Evolutionary conservation across 2,888 invertebrate genomes (phyloP).

Genomic region (Chaetogeoica ovagalla): DNA sequence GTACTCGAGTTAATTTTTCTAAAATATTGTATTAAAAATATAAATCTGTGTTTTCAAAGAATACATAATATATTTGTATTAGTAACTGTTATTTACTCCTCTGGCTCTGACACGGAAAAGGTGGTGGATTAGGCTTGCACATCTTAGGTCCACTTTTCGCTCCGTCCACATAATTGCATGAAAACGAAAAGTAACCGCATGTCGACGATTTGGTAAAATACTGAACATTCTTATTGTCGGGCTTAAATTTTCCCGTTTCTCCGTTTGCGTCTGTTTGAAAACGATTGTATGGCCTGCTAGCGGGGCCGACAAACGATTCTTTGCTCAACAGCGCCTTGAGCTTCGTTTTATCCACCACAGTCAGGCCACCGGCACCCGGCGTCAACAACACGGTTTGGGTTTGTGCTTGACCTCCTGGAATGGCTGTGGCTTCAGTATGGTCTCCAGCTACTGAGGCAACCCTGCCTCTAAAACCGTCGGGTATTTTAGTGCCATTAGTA

Average conservation of each 20-base stretch:
- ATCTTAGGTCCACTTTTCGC: conserved; percentile 78
- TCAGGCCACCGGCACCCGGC: conserved; percentile 62
- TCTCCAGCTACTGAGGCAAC: conserved; percentile 69
- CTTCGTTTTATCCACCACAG: conserved; percentile 55
- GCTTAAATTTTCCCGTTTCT: conserved; percentile 71
- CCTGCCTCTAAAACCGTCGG: conserved; percentile 70
- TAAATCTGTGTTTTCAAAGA: neutral
- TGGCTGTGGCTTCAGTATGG: conserved; percentile 64
- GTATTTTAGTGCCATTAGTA: conserved; percentile 69
- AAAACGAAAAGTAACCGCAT: conserved; percentile 84
- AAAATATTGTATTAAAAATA: conserved; percentile 26
- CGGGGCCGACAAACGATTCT: conserved; percentile 15
- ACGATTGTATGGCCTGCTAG: conserved; percentile 60
- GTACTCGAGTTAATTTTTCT: conserved; percentile 20
- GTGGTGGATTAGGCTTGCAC: conserved; percentile 78
- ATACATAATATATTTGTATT: neutral
- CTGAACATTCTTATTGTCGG: conserved; percentile 72
- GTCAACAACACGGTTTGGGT: conserved; percentile 66
- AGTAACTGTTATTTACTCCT: conserved; percentile 10
- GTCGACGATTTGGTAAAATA: conserved; percentile 86
- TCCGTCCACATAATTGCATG: conserved; percentile 78
- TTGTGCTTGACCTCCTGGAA: conserved; percentile 67
- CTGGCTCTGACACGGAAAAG: conserved; percentile 63
- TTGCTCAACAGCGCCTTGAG: conserved; percentile 7
- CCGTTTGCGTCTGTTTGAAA: conserved; percentile 81